A percentile compares a stretch with the other conserved stretches of the same genome.
These are phyloP conservation scores for Hydrophis major DNA, from an alignment of 2,797 vertebrate genomes.

Conservation along the genomic window DNA sequence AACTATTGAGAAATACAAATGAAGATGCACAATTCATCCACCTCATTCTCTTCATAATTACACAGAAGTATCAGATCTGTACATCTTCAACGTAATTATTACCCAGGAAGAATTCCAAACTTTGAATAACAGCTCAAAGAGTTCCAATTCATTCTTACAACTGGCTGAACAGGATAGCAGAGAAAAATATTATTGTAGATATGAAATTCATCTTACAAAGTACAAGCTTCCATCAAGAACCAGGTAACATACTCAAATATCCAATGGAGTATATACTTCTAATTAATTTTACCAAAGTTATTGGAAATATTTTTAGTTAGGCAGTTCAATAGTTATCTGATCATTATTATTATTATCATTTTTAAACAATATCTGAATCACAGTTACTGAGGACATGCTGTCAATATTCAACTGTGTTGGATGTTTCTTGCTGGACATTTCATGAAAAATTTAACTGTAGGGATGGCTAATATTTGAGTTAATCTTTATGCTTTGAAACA, in stretches of 20 bases:
- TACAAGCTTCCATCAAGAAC: not conserved
- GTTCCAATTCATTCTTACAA: not conserved
- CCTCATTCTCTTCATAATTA: not conserved
- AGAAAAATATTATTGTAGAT: not conserved
- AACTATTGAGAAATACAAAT: not conserved
- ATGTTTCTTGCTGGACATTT: not conserved
- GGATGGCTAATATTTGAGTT: not conserved
- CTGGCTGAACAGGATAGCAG: not conserved
- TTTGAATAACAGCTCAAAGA: not conserved
- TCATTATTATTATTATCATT: too few species aligned
- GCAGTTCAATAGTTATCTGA: not conserved
- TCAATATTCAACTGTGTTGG: not conserved
- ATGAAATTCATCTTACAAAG: not conserved
- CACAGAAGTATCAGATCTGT: not conserved
- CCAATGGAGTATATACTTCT: not conserved
- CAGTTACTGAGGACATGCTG: not conserved
- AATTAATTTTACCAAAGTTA: not conserved
- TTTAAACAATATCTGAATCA: not conserved
- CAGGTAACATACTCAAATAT: not conserved
- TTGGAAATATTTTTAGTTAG: not conserved
- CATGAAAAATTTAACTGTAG: too few species aligned
- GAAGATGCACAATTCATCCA: not conserved
- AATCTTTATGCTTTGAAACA: not conserved
- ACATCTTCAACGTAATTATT: not conserved
- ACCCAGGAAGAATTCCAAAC: not conserved